These are phyloP conservation scores for Psococerastis gibbosa DNA, from an alignment of 2,888 invertebrate genomes.

Conservation along the genomic window DNA sequence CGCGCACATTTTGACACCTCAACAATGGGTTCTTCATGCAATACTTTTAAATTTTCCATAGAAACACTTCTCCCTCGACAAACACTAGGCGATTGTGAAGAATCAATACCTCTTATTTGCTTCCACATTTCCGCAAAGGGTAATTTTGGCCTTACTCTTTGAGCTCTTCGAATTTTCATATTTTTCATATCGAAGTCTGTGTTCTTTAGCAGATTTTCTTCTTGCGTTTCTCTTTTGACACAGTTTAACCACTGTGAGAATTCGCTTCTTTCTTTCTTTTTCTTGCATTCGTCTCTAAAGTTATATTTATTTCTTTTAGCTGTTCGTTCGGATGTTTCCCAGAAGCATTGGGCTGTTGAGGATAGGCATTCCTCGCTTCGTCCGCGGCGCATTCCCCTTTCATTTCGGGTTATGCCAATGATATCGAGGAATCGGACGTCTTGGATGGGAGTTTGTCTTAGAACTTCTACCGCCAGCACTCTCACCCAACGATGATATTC, in stretches of 20 bases:
- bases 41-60: neutral
- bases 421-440: conserved; percentile 41
- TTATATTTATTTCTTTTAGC: conserved; percentile 2
- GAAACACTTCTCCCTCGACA: neutral
- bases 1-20: neutral
- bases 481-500: conserved; percentile 56
- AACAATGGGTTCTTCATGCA: neutral
- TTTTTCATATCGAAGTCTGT: neutral
- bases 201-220: neutral
- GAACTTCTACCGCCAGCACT: conserved; percentile 51
- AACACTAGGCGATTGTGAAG: neutral
- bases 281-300: neutral
- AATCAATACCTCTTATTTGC: neutral
- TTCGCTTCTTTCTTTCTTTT: neutral
- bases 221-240: neutral
- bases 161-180: neutral
- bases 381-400: conserved; percentile 23
- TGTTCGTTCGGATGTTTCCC: neutral
- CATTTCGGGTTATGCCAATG: conserved; percentile 36
- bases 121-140: neutral
- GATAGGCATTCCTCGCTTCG: conserved; percentile 21
- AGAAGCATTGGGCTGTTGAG: no score
- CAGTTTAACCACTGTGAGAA: neutral
- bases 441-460: conserved; percentile 53
- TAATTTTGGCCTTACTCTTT: neutral